Evolutionary conservation across 2,113 vertebrate species (phyloP), one percentile per base, ranked within the genome.

Genomic region (Pomatostomus ruficeps): DNA sequence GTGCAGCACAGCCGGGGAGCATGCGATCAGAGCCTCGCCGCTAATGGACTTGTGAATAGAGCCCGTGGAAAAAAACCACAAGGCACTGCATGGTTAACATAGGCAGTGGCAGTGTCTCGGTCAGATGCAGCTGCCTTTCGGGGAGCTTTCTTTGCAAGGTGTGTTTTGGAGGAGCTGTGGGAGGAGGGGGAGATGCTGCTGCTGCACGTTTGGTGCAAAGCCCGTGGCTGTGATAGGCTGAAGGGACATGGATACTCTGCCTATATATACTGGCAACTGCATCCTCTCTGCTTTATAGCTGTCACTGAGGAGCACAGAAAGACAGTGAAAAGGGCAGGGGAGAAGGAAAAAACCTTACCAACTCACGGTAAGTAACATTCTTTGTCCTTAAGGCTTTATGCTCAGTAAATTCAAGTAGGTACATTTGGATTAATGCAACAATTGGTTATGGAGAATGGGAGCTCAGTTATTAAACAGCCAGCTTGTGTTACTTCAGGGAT

Each of bases 211-310:
- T 80, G 80, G 63, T 93, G 97, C 97, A 85, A 91, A 97, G 91
- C 67, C 4, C 52, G 81, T 75, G 21, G 42, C 84, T 96, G 96
- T 98, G 98, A 98, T 98, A 98, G 98, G 98, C 97, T 97, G 96
- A 29, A 35, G 86, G 82, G 87, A 93, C n/a, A 68, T 59, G 93
- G 97, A 67, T 95, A 91, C 95, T 96, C 80, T 96, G 96, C 95
- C 96, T 96, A 96, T 97, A 97, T 97, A 93, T 96, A 95, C 93
- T 68, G 95, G 95, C 93, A 97, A 51, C 96, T 61, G 43, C 96
- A 96, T 96, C 96, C 89, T 97, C 92, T 80, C 76, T 0, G 88
- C 85, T 96, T 95, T 95, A 91, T 45, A 96, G 87, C 97, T 97
- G 97, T 94, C 96, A 96, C 96, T 65, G 62, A 93, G 95, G 92